These are phyloP conservation scores for Scotopteryx bipunctaria DNA, from an alignment of 2,888 invertebrate species.

Conservation along the genomic window DNA sequence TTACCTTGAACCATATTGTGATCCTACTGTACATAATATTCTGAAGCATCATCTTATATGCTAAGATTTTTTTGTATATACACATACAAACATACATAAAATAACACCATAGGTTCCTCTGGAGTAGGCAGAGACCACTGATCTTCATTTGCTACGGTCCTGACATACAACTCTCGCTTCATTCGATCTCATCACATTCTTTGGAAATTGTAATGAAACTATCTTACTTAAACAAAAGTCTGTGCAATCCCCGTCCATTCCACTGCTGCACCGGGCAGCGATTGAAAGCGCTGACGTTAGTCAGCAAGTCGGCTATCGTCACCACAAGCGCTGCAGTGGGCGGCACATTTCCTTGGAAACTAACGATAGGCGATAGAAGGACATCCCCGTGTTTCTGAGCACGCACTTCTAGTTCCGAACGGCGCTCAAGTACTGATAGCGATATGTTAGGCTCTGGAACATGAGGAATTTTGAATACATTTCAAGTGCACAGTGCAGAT, in stretches of 20 bases:
- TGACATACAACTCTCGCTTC: too few species aligned
- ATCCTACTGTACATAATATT: too few species aligned
- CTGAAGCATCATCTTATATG: too few species aligned
- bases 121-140: too few species aligned
- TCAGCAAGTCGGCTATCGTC: slow-evolving; percentile 58
- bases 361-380: slow-evolving; percentile 45
- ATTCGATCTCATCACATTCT: not conserved
- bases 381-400: slow-evolving; percentile 62
- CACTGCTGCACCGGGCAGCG: slow-evolving; percentile 62
- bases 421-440: slow-evolving; percentile 62
- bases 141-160: too few species aligned
- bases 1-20: too few species aligned
- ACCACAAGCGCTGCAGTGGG: slow-evolving; percentile 61
- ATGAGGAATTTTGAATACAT: not conserved
- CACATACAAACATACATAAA: too few species aligned
- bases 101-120: too few species aligned
- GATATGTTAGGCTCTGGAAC: slow-evolving; percentile 70
- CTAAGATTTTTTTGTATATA: not conserved
- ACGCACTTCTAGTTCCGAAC: slow-evolving; percentile 67
- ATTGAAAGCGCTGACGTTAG: slow-evolving; percentile 58
- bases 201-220: not conserved
- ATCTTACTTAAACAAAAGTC: slow-evolving; percentile 67
- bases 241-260: slow-evolving; percentile 69
- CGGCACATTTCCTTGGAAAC: slow-evolving; percentile 39
- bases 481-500: not conserved